These are phyloP conservation scores for Mylabris phalerata DNA, from an alignment of 1,140 invertebrate genomes.

Conservation along the genomic window DNA sequence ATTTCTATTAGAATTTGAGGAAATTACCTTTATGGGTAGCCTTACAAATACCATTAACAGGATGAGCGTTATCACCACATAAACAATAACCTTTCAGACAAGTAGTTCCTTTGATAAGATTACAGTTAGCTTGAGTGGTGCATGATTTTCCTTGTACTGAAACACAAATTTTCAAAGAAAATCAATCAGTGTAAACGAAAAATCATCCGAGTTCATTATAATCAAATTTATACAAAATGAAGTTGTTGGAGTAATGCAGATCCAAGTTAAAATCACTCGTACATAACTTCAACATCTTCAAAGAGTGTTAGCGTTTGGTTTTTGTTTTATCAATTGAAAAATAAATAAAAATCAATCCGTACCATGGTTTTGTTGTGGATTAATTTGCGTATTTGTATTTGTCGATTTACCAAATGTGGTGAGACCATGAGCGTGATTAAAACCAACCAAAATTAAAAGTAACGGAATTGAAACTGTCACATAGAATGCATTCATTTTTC, in stretches of 20 bases:
- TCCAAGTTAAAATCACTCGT: constrained; percentile 15
- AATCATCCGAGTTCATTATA: background rate
- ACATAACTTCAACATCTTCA: constrained; percentile 17
- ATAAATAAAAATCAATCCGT: constrained; percentile 9
- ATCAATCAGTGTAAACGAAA: background rate
- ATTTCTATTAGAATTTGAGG: background rate
- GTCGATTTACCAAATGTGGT: constrained; percentile 40
- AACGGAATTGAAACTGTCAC: constrained; percentile 41
- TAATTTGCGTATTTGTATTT: constrained; percentile 19
- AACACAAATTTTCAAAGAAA: constrained; percentile 15
- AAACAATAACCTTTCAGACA: constrained; percentile 33
- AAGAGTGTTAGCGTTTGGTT: background rate
- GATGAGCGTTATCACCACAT: constrained; percentile 37
- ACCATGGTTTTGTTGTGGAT: constrained; percentile 19
- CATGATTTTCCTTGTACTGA: constrained; percentile 29
- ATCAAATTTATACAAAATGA: background rate
- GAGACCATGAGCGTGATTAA: constrained; percentile 41
- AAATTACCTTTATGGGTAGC: constrained; percentile 31
- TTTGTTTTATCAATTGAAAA: background rate
- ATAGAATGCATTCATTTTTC: constrained; percentile 40
- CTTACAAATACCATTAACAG: constrained; percentile 32
- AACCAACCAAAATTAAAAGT: constrained; percentile 37
- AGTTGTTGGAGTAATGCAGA: constrained; percentile 15
- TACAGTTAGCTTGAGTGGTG: constrained; percentile 32
- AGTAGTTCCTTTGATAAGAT: constrained; percentile 33